These are phyloP conservation scores for Elgonia sp. DNA, from an alignment of 2,888 invertebrate species.

Conservation along the genomic window DNA sequence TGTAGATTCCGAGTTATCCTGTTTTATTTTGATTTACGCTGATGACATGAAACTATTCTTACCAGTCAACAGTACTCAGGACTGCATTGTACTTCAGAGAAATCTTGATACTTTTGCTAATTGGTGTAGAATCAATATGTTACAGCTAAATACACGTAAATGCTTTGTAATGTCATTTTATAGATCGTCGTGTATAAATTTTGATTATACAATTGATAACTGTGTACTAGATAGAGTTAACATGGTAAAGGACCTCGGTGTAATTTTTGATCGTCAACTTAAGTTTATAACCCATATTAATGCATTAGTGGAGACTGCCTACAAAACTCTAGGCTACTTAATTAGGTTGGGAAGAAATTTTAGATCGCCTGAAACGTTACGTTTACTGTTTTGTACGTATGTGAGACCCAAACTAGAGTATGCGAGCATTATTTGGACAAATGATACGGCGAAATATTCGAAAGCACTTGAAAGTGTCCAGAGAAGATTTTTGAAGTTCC, in stretches of 20 bases:
- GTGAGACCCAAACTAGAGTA: too few species aligned
- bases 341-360: background rate
- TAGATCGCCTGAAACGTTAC: background rate
- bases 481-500: background rate
- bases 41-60: too few species aligned
- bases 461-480: background rate
- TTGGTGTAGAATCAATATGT: background rate
- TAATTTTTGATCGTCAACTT: background rate
- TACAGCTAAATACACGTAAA: background rate
- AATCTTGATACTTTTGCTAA: background rate
- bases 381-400: background rate
- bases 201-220: background rate
- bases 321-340: background rate
- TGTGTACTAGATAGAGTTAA: background rate
- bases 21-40: background rate
- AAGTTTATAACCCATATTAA: background rate
- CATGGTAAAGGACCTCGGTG: background rate
- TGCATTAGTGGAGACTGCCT: background rate
- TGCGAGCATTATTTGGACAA: too few species aligned
- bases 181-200: background rate
- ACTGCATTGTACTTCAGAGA: background rate
- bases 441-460: background rate
- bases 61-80: too few species aligned
- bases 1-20: background rate
- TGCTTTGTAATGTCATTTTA: slow-evolving; percentile 1